These are phyloP conservation scores for Zaprionus ornatus DNA, from an alignment of 1,140 invertebrate genomes.

Conservation along the genomic window DNA sequence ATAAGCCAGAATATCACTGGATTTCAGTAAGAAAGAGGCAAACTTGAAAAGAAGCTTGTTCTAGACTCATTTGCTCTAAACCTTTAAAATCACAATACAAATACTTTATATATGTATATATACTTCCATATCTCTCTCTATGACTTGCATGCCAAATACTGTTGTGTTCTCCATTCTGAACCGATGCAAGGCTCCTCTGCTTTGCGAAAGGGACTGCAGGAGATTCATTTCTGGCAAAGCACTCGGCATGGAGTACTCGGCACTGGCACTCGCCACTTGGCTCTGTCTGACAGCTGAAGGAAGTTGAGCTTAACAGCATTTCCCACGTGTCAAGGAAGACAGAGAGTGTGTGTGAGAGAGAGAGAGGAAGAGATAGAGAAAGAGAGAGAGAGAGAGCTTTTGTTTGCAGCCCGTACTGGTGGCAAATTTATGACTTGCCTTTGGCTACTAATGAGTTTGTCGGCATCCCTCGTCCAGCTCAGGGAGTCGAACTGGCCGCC, in stretches of 20 bases:
- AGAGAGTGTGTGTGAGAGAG: not conserved
- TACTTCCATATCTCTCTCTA: too few relatives aligned
- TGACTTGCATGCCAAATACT: not conserved
- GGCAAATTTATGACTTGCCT: conserved; percentile 77
- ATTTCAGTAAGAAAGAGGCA: not conserved
- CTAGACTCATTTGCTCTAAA: not conserved
- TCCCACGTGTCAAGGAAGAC: conserved; percentile 10
- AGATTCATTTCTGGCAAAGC: conserved; percentile 4
- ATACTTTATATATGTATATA: too few relatives aligned
- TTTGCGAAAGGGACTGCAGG: conserved; percentile 28
- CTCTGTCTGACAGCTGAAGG: conserved; percentile 56
- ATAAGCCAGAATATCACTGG: not conserved
- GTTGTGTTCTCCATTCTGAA: not conserved
- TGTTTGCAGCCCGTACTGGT: conserved; percentile 56
- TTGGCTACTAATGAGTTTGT: conserved; percentile 79
- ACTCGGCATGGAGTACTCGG: not conserved
- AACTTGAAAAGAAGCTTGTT: not conserved
- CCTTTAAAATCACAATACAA: too few relatives aligned
- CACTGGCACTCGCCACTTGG: not conserved
- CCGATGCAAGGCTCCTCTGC: not conserved
- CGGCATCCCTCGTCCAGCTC: conserved; percentile 58
- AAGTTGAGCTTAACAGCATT: conserved; percentile 64
- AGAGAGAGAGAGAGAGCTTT: conserved; percentile 6
- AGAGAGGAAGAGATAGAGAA: not conserved
- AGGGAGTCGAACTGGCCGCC: conserved; percentile 13